Evolutionary conservation across 2,888 invertebrate genomes (phyloP).

Genomic region (Pelosia muscerda): DNA sequence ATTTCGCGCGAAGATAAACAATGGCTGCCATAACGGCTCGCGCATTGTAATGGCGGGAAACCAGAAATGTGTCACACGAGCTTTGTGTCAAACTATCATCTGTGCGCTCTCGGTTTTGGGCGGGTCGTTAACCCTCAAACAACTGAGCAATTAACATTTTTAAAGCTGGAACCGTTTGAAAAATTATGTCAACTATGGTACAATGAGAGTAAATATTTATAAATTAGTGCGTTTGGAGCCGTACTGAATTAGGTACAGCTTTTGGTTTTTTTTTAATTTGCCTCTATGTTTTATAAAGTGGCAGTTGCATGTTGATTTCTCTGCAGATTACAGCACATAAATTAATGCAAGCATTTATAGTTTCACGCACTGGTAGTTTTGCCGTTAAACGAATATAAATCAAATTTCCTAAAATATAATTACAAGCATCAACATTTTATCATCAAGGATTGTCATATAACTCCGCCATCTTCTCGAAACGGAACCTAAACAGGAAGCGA

Average conservation of each 20-base stretch:
- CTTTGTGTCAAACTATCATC: conserved; percentile 60
- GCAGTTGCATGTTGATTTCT: conserved; percentile 3
- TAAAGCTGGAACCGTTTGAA: conserved; percentile 41
- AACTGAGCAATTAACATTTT: conserved; percentile 43
- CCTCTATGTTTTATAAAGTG: background rate
- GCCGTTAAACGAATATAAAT: background rate
- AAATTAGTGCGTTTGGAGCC: conserved; percentile 13
- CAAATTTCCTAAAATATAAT: background rate
- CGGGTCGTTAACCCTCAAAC: conserved; percentile 55
- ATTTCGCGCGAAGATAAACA: conserved; percentile 77
- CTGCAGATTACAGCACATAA: background rate
- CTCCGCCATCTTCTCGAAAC: conserved; percentile 28
- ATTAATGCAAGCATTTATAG: background rate
- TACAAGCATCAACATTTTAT: background rate
- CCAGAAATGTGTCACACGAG: conserved; percentile 59
- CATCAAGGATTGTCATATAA: conserved; percentile 14
- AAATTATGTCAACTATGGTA: conserved; percentile 45
- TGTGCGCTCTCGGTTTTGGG: conserved; percentile 59
- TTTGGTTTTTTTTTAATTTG: conserved; percentile 7
- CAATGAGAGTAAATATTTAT: conserved; percentile 29
- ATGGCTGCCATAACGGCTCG: conserved; percentile 76
- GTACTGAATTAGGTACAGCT: conserved; percentile 22
- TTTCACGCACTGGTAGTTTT: background rate
- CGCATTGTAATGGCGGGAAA: conserved; percentile 45
- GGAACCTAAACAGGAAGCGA: conserved; percentile 53